phyloP scores from a whole-genome alignment of 2,113 vertebrate species.

The Tragelaphus buxtoni region DNA sequence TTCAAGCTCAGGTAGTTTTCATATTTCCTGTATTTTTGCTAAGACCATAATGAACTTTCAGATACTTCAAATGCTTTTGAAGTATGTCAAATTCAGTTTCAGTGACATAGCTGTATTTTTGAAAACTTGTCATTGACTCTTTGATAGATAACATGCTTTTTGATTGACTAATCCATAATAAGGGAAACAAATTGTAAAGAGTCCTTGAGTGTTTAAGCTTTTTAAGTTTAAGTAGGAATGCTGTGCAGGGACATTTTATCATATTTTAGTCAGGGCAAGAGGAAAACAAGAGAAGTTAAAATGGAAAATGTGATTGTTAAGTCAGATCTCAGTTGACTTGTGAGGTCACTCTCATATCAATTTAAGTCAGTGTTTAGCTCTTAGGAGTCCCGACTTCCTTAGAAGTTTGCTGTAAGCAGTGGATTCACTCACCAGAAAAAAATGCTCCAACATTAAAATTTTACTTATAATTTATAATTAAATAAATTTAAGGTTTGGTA shows the following conservation, averaged over 20 bases:
- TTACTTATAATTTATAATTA: not conserved
- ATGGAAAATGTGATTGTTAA: not conserved
- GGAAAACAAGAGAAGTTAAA: not conserved
- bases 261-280: not conserved
- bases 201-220: not conserved
- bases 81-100: not conserved
- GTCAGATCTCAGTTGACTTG: not conserved
- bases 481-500: not conserved
- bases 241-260: not conserved
- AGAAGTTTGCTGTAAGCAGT: not conserved
- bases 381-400: not conserved
- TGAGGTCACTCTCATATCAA: not conserved
- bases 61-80: not conserved
- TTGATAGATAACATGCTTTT: not conserved
- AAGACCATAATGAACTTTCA: not conserved
- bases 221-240: not conserved
- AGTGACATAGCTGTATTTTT: not conserved
- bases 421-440: not conserved
- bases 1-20: not conserved
- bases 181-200: not conserved
- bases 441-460: not conserved
- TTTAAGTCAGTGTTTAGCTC: not conserved
- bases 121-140: not conserved
- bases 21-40: not conserved
- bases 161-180: not conserved